Percentiles rank a stretch among this genome's conserved stretches.
These are phyloP conservation scores for Netelia virgata DNA, from an alignment of 2,888 invertebrate genomes.

Conservation along the genomic window DNA sequence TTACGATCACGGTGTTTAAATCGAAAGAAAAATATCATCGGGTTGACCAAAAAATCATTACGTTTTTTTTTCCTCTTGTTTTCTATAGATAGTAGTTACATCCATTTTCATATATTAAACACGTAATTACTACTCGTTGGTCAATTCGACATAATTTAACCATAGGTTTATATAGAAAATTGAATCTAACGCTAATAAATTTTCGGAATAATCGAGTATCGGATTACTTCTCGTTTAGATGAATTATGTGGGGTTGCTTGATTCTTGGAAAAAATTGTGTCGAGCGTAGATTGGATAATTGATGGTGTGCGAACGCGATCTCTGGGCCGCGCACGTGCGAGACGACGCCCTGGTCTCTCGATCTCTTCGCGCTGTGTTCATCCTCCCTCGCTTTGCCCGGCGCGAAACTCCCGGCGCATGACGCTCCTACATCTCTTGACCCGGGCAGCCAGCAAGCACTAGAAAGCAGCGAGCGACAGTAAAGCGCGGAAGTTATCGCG, in stretches of 20 bases:
- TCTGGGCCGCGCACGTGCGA: conserved; percentile 54
- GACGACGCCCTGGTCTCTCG: conserved; percentile 46
- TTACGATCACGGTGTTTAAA: neutral
- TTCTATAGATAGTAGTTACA: too few relatives aligned
- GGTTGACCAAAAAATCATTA: too few relatives aligned
- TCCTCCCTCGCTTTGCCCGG: conserved; percentile 29
- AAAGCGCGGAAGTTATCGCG: conserved; percentile 34
- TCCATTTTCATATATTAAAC: too few relatives aligned
- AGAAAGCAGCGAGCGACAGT: neutral
- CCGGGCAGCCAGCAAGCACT: conserved; percentile 31
- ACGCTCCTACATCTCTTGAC: conserved; percentile 42
- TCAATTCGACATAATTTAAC: too few relatives aligned
- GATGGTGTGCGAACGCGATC: conserved; percentile 24
- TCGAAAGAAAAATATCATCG: neutral
- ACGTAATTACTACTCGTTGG: too few relatives aligned
- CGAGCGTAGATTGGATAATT: conserved; percentile 1
- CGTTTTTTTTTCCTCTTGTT: too few relatives aligned
- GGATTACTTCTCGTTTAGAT: neutral
- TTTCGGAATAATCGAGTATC: neutral
- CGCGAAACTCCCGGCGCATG: conserved; percentile 28
- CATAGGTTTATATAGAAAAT: neutral
- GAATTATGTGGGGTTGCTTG: conserved; percentile 1
- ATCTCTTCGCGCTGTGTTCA: neutral
- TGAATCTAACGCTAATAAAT: neutral
- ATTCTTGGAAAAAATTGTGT: conserved; percentile 26